Evolutionary conservation across 2,113 vertebrate species (phyloP).

Genomic region (Xyrauchen texanus): DNA sequence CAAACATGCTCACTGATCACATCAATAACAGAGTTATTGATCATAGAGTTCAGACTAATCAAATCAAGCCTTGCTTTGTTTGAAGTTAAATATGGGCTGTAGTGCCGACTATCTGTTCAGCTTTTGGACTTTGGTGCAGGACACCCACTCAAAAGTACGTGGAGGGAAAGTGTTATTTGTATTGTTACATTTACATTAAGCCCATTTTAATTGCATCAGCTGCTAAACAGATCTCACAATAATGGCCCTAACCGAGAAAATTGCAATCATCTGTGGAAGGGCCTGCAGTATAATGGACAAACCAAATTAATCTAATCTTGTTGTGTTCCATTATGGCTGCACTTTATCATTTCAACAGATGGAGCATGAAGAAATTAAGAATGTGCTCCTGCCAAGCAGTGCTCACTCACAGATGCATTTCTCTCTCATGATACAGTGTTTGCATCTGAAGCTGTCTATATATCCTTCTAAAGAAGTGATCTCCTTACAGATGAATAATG

Average conservation of each 20-base stretch:
- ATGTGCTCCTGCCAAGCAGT: slow-evolving; percentile 69
- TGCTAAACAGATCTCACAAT: slow-evolving; percentile 85
- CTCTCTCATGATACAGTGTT: slow-evolving; percentile 31
- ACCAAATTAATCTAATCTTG: slow-evolving; percentile 98
- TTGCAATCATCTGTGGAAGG: slow-evolving; percentile 88
- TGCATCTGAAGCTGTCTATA: not conserved
- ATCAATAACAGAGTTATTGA: slow-evolving; percentile 90
- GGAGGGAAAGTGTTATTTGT: slow-evolving; percentile 88
- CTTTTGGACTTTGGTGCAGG: slow-evolving; percentile 59
- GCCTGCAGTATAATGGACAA: slow-evolving; percentile 87
- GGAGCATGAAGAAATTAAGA: slow-evolving; percentile 89
- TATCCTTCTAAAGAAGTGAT: slow-evolving; percentile 17
- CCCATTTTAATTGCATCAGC: slow-evolving; percentile 87
- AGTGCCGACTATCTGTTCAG: slow-evolving; percentile 75
- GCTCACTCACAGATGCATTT: slow-evolving; percentile 44
- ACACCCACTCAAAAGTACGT: slow-evolving; percentile 70
- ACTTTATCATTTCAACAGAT: slow-evolving; percentile 96
- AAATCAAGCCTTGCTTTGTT: slow-evolving; percentile 78
- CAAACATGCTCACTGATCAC: slow-evolving; percentile 82
- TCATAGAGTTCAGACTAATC: slow-evolving; percentile 85
- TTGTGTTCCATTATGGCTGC: slow-evolving; percentile 90
- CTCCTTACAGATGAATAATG: slow-evolving; percentile 33
- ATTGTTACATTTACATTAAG: slow-evolving; percentile 94
- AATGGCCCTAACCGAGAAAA: slow-evolving; percentile 91
- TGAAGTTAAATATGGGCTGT: slow-evolving; percentile 78